Evolutionary conservation across 2,888 invertebrate genomes (phyloP), one percentile per base, ranked within the genome.

Genomic region (Glaucopsyche alexis): DNA sequence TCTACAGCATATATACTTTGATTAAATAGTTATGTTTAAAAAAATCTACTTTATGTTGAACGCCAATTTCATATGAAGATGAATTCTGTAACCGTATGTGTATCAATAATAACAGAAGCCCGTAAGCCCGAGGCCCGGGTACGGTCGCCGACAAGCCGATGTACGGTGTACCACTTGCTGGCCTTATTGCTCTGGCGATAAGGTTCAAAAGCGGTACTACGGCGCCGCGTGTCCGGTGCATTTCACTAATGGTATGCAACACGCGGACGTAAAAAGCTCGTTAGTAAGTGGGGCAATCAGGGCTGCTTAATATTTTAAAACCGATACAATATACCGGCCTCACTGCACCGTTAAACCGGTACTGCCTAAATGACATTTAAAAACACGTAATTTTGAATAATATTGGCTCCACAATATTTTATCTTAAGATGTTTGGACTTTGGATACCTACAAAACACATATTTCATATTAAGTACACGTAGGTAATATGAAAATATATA

Each of bases 271-370:
- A 49, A 69, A 69, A 19, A 29, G 29, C 69, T 69, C 47, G 69
- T 69, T 69, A 69, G 19, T 16, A 47, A 69, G 69, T 69, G 29
- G 69, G 69, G 19, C 69, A 69, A 69, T 69, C 49, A 14, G 29
- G 19, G 16, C 29, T 29, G 19, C 14, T 69, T 29, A 47, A 67
- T 67, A 67, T 45, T 47, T 45, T 47, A 49, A 19, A 69, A 69
- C 13, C 47, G 47, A 69, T 69, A 69, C 47, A 19, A 60, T 13
- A 60, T 60, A 60, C 60, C 29, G 5, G 8, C 16, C 11, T 9
- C 60, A 9, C 6, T 29, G 29, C 19, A 60, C 60, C 60, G 60
- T 60, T 60, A 60, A 60, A 60, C 60, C 60, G 29, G 60, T 60
- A 19, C 29, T 7, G 60, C 60, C 11, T 6, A 60, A 60, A 60